Percentiles rank a stretch among this genome's conserved stretches.
phyloP scores from a whole-genome alignment of 2,888 invertebrate genomes.

The Epicampocera succincta region DNA sequence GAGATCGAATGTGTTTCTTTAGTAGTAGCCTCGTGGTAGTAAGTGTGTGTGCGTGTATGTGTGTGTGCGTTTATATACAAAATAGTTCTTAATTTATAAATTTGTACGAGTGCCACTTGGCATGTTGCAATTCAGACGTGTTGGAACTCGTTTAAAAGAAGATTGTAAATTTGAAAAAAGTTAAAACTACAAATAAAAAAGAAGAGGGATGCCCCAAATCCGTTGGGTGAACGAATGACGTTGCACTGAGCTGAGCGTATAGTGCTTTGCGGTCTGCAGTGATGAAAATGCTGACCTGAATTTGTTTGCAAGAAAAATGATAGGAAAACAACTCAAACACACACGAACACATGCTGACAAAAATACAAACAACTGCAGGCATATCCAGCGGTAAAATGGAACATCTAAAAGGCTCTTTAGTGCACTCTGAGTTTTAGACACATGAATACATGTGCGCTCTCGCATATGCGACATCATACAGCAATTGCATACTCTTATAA shows the following conservation, averaged over 20 bases:
- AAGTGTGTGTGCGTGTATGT: no score
- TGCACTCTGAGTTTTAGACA: no score
- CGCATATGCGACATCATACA: no score
- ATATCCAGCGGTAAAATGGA: not conserved
- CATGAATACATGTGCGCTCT: no score
- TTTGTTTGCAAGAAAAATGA: constrained; percentile 54
- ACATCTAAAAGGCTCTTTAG: no score
- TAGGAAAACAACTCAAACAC: constrained; percentile 22
- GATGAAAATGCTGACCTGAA: constrained; percentile 44
- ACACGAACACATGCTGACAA: not conserved
- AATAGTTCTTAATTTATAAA: constrained; percentile 73
- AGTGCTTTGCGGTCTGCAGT: constrained; percentile 28
- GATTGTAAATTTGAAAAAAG: constrained; percentile 7
- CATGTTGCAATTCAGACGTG: no score
- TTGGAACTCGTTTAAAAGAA: not conserved
- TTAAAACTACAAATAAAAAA: not conserved
- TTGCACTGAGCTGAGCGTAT: not conserved
- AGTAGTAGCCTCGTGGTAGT: no score
- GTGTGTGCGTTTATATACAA: no score
- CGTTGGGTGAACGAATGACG: constrained; percentile 9
- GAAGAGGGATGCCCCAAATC: constrained; percentile 45
- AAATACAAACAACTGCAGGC: not conserved
- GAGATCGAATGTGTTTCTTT: no score
- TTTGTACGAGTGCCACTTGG: constrained; percentile 87
- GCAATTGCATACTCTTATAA: no score